Base-by-base conservation (phyloP, 2,888 invertebrate species). In the Thalpophila matura region DNA sequence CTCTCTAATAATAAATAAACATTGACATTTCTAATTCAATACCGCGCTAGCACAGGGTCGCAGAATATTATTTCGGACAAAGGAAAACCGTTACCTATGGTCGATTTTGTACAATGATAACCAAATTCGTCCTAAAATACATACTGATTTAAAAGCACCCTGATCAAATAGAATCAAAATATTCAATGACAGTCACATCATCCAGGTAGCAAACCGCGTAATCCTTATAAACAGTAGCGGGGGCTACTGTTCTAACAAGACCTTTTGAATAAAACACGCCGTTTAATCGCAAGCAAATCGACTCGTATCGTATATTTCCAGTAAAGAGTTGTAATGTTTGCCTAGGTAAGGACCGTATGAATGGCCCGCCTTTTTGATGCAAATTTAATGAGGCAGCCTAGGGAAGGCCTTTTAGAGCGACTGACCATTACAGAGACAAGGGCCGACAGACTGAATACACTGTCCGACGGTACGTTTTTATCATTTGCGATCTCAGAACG, bases 401-500 rank as follows among this genome's bases (percentile, higher is more conserved):
- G 86, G 84, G 86, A 84, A 81, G 77, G 85, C 81, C 80, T 85
- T 87, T 88, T 86, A 82, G 79, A 86, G 67, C 76, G 87, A 88
- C 90, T 92, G 92, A 92, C 92, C 92, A 89, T 92, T 91, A 91
- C 87, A 58, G 75, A 86, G 84, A 90, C 89, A 90, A 91, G 89
- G 84, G 86, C 77, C 71, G 72, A 58, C 73, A 66, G 86, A 80
- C 84, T 91, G 87, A 87, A 86, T 85, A 86, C 87, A 85, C 77
- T 89, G 90, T 86, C 91, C 89, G 77, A 68, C 61, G 35, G 60
- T 42, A 69, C 65, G 43, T 64, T 73, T 80, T 64, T 77, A 75
- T 74, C 66, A 43, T 53, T 61, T 14, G 27, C 47, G 18, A 78
- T 78, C 67, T 69, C 33, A 49, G 26, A 68, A 77, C 53, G 45